phyloP scores from a whole-genome alignment of 30 jellyfish, hydroid and myxozoan genomes.

The Turritopsis rubra region DNA sequence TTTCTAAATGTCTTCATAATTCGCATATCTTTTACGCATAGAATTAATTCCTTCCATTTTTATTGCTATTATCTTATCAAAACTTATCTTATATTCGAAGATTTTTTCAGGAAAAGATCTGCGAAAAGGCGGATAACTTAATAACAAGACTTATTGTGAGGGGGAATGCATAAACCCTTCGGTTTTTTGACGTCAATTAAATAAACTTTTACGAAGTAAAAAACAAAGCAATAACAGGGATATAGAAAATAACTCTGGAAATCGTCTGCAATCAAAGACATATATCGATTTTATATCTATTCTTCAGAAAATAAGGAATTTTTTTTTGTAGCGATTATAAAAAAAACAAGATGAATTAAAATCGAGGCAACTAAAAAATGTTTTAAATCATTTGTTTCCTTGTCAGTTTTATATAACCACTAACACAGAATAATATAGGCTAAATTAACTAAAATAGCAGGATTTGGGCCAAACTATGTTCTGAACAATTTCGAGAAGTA shows the following conservation, averaged over 20 bases:
- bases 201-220: background rate
- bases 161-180: conserved; percentile 8
- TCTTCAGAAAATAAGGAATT: background rate
- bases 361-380: background rate
- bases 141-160: conserved; percentile 12
- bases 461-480: too few species aligned
- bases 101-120: background rate
- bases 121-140: conserved; percentile 13
- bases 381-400: background rate
- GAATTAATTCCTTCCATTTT: background rate
- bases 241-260: background rate
- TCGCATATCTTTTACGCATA: background rate
- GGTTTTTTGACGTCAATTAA: conserved; percentile 12
- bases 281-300: background rate
- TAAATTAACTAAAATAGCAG: too few species aligned
- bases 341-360: background rate
- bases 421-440: too few species aligned
- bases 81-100: background rate
- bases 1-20: background rate
- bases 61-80: background rate
- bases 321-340: background rate
- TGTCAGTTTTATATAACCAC: background rate
- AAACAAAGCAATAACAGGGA: background rate
- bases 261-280: background rate
- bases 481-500: too few species aligned